A percentile compares a stretch with the other conserved stretches of the same genome.
Evolutionary conservation across 2,797 vertebrate genomes (phyloP).

Genomic region (Perodicticus potto): DNA sequence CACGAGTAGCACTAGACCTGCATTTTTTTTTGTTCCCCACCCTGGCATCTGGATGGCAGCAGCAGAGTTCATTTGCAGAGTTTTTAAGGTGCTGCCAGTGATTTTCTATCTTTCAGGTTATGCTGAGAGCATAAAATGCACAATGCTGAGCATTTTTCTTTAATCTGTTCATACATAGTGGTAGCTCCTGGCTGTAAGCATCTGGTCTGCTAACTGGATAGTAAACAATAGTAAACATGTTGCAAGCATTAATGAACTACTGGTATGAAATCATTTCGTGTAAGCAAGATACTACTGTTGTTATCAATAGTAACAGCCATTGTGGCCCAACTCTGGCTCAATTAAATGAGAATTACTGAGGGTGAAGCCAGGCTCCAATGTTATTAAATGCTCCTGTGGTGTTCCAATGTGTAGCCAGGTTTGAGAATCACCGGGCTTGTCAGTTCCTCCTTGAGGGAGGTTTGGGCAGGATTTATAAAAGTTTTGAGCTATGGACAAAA

Average conservation of each 20-base stretch:
- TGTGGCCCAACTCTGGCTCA: background rate
- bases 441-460: background rate
- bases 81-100: background rate
- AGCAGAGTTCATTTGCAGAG: background rate
- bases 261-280: background rate
- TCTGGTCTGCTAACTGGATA: conserved; percentile 43
- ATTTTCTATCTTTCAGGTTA: background rate
- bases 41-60: background rate
- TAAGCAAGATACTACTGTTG: background rate
- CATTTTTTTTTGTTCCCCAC: background rate
- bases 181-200: background rate
- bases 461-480: background rate
- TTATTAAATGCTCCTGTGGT: background rate
- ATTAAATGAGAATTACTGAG: background rate
- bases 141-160: background rate
- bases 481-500: background rate
- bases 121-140: background rate
- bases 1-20: background rate
- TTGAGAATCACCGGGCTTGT: background rate
- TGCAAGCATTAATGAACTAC: background rate
- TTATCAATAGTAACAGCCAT: background rate
- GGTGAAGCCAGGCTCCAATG: background rate
- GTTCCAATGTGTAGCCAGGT: background rate
- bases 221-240: conserved; percentile 45
- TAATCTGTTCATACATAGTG: background rate